phyloP scores from a whole-genome alignment of 1,140 invertebrate species.

The Brachionus sp. region DNA sequence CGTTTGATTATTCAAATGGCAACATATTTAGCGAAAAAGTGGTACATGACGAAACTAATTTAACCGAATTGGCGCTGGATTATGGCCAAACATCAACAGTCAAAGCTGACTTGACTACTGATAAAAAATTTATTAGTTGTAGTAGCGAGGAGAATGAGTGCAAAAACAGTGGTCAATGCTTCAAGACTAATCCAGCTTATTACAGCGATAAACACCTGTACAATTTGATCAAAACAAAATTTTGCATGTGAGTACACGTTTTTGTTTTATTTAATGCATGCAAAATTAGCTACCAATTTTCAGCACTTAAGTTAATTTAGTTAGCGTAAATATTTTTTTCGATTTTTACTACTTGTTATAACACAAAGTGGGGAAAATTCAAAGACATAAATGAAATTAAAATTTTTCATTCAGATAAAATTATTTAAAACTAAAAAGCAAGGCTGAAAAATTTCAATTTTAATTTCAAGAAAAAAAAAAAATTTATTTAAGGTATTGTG shows the following conservation, averaged over 20 bases:
- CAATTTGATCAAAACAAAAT: background rate
- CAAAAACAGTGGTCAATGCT: background rate
- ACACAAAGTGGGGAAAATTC: no score
- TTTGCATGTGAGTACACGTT: background rate
- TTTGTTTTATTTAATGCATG: no score
- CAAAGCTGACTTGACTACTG: background rate
- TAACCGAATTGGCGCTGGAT: background rate
- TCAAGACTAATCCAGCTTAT: background rate
- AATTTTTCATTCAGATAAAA: no score
- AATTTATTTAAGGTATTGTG: no score
- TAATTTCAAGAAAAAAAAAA: no score
- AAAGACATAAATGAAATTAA: no score
- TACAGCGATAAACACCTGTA: background rate
- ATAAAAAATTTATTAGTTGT: background rate
- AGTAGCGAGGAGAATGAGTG: background rate
- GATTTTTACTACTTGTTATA: no score
- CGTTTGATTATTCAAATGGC: background rate
- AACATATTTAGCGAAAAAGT: slow-evolving; percentile 8
- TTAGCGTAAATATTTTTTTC: no score
- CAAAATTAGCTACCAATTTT: no score
- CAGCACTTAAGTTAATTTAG: no score
- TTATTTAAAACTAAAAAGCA: no score
- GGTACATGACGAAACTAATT: background rate
- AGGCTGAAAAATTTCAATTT: no score
- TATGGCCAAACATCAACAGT: background rate